A percentile compares a stretch with the other conserved stretches of the same genome.
These are phyloP conservation scores for Heteromyza rotundicornis DNA, from an alignment of 2,888 invertebrate species.

Conservation along the genomic window DNA sequence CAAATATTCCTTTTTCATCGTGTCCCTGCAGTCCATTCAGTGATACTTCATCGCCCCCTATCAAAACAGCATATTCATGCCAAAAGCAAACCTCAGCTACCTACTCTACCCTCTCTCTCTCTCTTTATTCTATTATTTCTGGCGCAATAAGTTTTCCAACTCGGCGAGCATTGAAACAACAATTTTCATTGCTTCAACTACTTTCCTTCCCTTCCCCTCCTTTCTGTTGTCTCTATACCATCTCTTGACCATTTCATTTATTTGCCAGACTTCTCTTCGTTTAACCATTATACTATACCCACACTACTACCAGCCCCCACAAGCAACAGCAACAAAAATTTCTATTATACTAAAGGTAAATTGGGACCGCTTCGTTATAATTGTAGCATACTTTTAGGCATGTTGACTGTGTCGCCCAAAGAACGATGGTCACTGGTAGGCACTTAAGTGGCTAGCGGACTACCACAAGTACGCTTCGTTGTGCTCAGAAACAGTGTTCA, in stretches of 20 bases:
- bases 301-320: neutral
- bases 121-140: conserved; percentile 52
- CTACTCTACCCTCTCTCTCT: too few species aligned
- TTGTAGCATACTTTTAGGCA: conserved; percentile 12
- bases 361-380: conserved; percentile 5
- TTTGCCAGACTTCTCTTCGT: neutral
- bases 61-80: too few species aligned
- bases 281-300: neutral
- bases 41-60: too few species aligned
- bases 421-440: too few species aligned
- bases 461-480: neutral
- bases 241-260: neutral
- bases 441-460: neutral
- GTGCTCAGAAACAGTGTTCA: neutral
- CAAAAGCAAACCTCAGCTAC: too few species aligned
- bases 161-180: conserved; percentile 31
- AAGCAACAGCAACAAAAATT: conserved; percentile 2
- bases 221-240: neutral
- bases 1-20: too few species aligned
- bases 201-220: neutral
- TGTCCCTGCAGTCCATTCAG: too few species aligned
- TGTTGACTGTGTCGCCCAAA: neutral
- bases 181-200: neutral
- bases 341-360: neutral
- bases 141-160: conserved; percentile 51